Evolutionary conservation across 2,113 vertebrate species (phyloP), one percentile per base, ranked within the genome.

Genomic region (Lonchura striata): DNA sequence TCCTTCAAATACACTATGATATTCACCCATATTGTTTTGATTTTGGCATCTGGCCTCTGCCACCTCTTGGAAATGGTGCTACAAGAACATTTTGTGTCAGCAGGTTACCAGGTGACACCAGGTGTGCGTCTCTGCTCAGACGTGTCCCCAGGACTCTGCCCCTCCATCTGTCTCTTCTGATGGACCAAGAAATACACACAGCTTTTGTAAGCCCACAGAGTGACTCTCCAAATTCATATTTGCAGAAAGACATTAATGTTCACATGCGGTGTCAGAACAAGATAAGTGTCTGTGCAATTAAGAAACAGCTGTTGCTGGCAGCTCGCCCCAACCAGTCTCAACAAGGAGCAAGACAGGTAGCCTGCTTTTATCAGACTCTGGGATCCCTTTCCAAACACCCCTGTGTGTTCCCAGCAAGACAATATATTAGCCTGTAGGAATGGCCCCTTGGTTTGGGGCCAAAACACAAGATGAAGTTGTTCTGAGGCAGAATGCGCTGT

Each of bases 261-360:
- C 93, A 88, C 30, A 3, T 39, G 86, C n/a, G 86, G 82, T 94
- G 90, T 90, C 95, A 94, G 94, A 68, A 82, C 41, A 95, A 96
- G 95, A 96, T 92, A 60, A 94, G 92, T 92, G 95, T 82, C 86
- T 95, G 3, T 92, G 94, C 90, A 94, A 61, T 96, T 88, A 92
- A 87, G 83, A 57, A 95, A 77, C 95, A 96, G 94, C 95, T 97
- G 95, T 69, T 88, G 59, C 91, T 94, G 81, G 86, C 80, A 91
- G 56, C 7, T 56, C 76, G 56, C 60, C 82, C 74, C 8, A 0
- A 35, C 78, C 94, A 72, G 76, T 46, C 89, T 83, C 74, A 69
- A 77, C 86, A 87, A 54, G 94, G 93, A 93, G 83, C 66, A 81
- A 89, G 90, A 50, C 91, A 95, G 90, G 88, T 94, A 90, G 47